phyloP scores from a whole-genome alignment of 2,113 vertebrate species.

The Cynocephalus volans region DNA sequence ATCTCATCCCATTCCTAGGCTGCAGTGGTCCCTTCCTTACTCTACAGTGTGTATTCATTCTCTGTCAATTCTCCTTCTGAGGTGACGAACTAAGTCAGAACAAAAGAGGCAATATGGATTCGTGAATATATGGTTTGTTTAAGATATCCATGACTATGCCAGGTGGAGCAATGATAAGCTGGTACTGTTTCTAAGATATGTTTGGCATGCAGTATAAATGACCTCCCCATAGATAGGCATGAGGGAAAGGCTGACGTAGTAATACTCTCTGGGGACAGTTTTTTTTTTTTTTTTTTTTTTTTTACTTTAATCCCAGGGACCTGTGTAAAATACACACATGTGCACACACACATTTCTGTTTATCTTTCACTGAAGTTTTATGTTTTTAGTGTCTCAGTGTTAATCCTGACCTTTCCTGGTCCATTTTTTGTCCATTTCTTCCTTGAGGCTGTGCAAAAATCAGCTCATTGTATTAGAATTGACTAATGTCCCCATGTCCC shows the following conservation, averaged over 20 bases:
- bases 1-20: not conserved
- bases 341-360: rapidly evolving
- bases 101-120: not conserved
- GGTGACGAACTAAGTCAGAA: not conserved
- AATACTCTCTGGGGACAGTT: not conserved
- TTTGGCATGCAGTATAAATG: not conserved
- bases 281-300: not conserved
- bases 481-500: not conserved
- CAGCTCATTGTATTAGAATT: not conserved
- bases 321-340: not conserved
- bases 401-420: not conserved
- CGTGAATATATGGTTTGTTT: not conserved
- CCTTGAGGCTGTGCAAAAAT: not conserved
- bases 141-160: not conserved
- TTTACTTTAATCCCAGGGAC: not conserved
- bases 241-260: not conserved
- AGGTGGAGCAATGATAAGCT: not conserved
- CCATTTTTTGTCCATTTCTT: not conserved
- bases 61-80: not conserved
- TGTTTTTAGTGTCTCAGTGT: not conserved
- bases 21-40: not conserved
- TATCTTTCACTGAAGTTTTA: not conserved
- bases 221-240: not conserved
- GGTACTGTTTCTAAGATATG: not conserved
- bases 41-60: not conserved